These are phyloP conservation scores for Sebastes elongatus DNA, from an alignment of 2,797 vertebrate species.

Conservation along the genomic window DNA sequence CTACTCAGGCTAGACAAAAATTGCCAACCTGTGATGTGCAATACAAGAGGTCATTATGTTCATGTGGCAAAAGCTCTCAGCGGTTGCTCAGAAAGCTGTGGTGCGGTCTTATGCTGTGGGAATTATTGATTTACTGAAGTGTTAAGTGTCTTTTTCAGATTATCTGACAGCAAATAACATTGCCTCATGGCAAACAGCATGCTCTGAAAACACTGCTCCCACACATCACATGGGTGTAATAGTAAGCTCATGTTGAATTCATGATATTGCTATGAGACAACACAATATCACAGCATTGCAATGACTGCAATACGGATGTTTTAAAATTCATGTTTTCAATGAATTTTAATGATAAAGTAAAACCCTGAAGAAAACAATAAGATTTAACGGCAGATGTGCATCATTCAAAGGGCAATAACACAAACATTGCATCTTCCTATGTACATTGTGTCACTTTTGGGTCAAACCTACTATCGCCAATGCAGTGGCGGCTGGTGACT, in stretches of 20 bases:
- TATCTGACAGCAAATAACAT: not conserved
- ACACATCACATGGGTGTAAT: not conserved
- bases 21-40: not conserved
- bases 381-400: not conserved
- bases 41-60: not conserved
- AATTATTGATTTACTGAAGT: not conserved
- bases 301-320: not conserved
- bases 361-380: not conserved
- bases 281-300: not conserved
- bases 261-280: not conserved
- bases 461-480: not conserved
- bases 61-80: not conserved
- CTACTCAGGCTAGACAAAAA: not conserved
- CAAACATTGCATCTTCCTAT: not conserved
- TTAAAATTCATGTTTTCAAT: slow-evolving; percentile 1
- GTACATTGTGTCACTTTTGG: not conserved
- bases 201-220: not conserved
- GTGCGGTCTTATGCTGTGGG: not conserved
- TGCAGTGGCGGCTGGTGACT: not conserved
- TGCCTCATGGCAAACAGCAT: not conserved
- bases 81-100: not conserved
- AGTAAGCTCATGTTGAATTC: not conserved
- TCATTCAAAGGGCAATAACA: not conserved
- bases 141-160: not conserved
- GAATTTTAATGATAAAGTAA: not conserved